These are phyloP conservation scores for Columbina picui DNA, from an alignment of 2,113 vertebrate genomes.

Conservation along the genomic window DNA sequence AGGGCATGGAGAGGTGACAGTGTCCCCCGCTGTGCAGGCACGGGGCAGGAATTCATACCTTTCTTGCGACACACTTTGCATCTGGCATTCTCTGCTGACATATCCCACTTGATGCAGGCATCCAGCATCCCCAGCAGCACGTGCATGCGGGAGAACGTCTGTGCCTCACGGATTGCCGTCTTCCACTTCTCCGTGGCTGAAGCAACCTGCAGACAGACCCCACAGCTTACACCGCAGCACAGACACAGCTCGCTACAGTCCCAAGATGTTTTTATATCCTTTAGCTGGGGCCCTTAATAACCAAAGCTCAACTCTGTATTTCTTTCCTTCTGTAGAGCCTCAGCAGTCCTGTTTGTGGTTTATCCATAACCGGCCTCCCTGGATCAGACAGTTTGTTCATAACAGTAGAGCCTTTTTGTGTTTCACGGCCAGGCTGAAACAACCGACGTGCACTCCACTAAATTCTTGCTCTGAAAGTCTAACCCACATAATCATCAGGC, in stretches of 20 bases:
- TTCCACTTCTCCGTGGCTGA: constrained; percentile 96
- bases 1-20: neutral
- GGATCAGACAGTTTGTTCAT: neutral
- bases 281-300: neutral
- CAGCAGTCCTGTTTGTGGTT: neutral
- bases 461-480: constrained; percentile 31
- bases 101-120: constrained; percentile 98
- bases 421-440: neutral
- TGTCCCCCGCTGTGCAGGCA: neutral
- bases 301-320: neutral
- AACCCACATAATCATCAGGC: constrained; percentile 36
- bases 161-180: constrained; percentile 89
- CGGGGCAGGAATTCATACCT: constrained; percentile 74
- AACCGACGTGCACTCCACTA: neutral
- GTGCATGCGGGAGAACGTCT: constrained; percentile 97
- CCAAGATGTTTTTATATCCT: neutral
- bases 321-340: neutral
- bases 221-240: neutral
- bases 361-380: neutral
- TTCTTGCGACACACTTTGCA: constrained; percentile 99
- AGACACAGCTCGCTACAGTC: neutral
- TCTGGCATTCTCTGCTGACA: constrained; percentile 96
- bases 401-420: neutral
- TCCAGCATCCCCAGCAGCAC: constrained; percentile 97
- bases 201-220: constrained; percentile 84